These are phyloP conservation scores for Junonia oenone DNA, from an alignment of 2,888 invertebrate species.

Conservation along the genomic window DNA sequence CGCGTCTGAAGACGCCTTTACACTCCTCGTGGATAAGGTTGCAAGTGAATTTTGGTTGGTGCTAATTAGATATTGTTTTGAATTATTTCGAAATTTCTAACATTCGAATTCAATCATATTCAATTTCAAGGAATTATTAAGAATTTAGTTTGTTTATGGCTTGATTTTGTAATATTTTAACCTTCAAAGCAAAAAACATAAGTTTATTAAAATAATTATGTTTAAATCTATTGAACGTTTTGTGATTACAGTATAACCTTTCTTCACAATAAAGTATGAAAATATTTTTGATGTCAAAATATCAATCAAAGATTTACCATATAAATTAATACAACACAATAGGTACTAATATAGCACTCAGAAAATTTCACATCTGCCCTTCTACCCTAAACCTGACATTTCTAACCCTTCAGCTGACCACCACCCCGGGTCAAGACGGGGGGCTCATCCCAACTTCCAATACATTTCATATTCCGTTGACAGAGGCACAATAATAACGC, in stretches of 20 bases:
- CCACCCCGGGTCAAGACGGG: constrained; percentile 58
- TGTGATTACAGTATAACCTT: too few relatives aligned
- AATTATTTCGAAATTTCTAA: neutral
- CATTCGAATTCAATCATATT: neutral
- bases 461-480: constrained; percentile 80
- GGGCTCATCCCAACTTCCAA: constrained; percentile 73
- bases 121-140: neutral
- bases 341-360: too few relatives aligned
- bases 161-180: too few relatives aligned
- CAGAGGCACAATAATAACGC: constrained; percentile 79
- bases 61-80: too few relatives aligned
- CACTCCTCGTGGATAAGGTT: constrained; percentile 26
- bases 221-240: too few relatives aligned
- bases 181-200: too few relatives aligned
- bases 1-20: constrained; percentile 43
- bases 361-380: constrained; percentile 10
- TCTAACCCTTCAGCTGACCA: constrained; percentile 52
- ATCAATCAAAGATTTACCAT: too few relatives aligned
- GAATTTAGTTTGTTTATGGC: too few relatives aligned
- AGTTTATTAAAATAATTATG: too few relatives aligned
- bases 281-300: too few relatives aligned
- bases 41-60: constrained; percentile 35
- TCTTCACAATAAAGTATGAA: too few relatives aligned
- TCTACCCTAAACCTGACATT: constrained; percentile 30
- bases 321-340: too few relatives aligned